Evolutionary conservation across 2,888 invertebrate genomes (phyloP).

Genomic region (Plagiodera versicolora): DNA sequence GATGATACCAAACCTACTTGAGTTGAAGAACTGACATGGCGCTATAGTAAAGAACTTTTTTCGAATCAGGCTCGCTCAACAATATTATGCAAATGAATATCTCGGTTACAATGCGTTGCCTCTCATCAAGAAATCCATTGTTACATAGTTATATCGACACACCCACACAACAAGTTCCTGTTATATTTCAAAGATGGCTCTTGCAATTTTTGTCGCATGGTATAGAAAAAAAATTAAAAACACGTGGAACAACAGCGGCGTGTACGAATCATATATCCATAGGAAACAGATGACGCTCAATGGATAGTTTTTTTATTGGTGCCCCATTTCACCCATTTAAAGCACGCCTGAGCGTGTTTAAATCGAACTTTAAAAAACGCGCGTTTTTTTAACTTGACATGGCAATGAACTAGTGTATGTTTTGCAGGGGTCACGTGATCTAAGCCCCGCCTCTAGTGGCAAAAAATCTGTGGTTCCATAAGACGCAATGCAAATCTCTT

Average conservation of each 20-base stretch:
- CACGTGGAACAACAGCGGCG: background rate
- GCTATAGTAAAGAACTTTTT: background rate
- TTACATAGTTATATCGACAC: conserved; percentile 29
- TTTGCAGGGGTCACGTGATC: too few species aligned
- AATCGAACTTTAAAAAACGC: too few species aligned
- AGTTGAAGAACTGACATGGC: background rate
- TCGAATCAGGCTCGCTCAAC: background rate
- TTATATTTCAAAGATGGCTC: conserved; percentile 30
- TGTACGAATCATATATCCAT: conserved; percentile 13
- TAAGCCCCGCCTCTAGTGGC: too few species aligned
- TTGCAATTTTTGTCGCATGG: conserved; percentile 8
- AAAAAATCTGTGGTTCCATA: too few species aligned
- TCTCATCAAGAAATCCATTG: conserved; percentile 37
- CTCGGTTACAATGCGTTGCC: conserved; percentile 33
- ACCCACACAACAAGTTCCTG: conserved; percentile 31
- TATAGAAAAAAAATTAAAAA: background rate
- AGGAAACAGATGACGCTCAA: conserved; percentile 15
- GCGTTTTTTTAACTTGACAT: too few species aligned
- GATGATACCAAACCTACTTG: background rate
- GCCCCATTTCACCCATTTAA: too few species aligned
- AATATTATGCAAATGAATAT: conserved; percentile 35
- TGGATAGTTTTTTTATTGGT: too few species aligned
- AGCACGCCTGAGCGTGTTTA: too few species aligned
- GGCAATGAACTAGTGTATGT: too few species aligned
- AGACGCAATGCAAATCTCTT: too few species aligned